phyloP scores from a whole-genome alignment of 2,888 invertebrate species.

The Zeuzera pyrina region DNA sequence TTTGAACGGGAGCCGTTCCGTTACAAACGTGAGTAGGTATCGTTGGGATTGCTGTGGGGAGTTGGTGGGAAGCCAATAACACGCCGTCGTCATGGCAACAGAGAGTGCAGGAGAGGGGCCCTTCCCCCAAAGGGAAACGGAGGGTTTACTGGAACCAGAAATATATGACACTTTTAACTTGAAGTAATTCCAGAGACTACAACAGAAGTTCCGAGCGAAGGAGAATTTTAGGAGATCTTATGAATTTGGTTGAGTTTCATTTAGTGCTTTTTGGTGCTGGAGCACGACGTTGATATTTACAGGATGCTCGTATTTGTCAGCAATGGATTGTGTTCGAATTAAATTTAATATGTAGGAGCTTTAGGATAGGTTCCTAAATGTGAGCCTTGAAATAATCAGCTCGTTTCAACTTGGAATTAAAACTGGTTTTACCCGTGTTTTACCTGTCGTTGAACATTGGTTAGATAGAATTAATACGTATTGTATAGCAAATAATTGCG shows the following conservation, averaged over 20 bases:
- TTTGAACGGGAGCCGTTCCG: slow-evolving; percentile 16
- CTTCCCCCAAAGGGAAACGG: slow-evolving; percentile 40
- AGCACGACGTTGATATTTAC: slow-evolving; percentile 22
- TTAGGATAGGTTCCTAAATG: too few species aligned
- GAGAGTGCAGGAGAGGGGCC: slow-evolving; percentile 42
- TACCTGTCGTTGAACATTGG: too few species aligned
- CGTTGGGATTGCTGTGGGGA: slow-evolving; percentile 49
- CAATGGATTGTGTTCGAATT: slow-evolving; percentile 22
- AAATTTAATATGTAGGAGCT: too few species aligned
- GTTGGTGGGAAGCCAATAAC: slow-evolving; percentile 66
- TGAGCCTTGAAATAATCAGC: too few species aligned
- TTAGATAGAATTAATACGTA: too few species aligned
- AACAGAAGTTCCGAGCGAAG: background rate
- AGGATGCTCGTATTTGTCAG: slow-evolving; percentile 23
- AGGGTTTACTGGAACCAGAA: slow-evolving; percentile 48
- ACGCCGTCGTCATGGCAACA: slow-evolving; percentile 58
- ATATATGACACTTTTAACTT: slow-evolving; percentile 42
- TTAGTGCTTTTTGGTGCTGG: slow-evolving; percentile 29
- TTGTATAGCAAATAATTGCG: too few species aligned
- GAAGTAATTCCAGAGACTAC: too few species aligned
- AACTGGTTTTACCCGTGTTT: too few species aligned
- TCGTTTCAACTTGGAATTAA: too few species aligned
- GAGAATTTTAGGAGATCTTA: slow-evolving; percentile 19
- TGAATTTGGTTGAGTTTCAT: slow-evolving; percentile 28
- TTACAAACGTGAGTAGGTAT: slow-evolving; percentile 26